Percentiles rank a stretch among this genome's conserved stretches.
These are phyloP conservation scores for Syngnathus acus DNA, from an alignment of 2,797 vertebrate genomes.

Conservation along the genomic window DNA sequence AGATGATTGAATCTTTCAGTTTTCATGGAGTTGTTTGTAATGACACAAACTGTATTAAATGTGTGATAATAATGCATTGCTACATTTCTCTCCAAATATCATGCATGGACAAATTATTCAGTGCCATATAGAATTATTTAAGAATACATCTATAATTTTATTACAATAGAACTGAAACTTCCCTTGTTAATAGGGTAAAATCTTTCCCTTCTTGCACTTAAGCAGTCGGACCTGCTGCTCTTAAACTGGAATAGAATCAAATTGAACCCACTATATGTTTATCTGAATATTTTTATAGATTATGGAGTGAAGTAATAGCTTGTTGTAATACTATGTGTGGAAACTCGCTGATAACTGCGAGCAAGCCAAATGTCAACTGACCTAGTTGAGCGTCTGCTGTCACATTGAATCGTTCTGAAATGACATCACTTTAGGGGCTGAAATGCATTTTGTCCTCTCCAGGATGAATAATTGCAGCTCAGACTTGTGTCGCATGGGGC, in stretches of 20 bases:
- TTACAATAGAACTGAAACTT: neutral
- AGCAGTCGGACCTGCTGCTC: neutral
- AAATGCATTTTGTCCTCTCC: conserved; percentile 14
- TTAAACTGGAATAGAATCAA: neutral
- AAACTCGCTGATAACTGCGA: conserved; percentile 3
- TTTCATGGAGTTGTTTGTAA: neutral
- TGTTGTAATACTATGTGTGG: neutral
- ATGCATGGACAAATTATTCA: no score
- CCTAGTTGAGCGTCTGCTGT: conserved; percentile 29
- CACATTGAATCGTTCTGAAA: conserved; percentile 14
- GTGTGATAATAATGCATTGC: neutral
- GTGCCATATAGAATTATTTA: neutral
- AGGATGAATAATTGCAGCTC: conserved; percentile 22
- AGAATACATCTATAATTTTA: neutral
- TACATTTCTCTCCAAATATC: no score
- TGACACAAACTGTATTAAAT: neutral
- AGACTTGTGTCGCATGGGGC: conserved; percentile 15
- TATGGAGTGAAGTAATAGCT: neutral
- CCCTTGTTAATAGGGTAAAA: neutral
- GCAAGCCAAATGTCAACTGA: conserved; percentile 16
- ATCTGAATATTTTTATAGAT: neutral
- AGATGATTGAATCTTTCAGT: neutral
- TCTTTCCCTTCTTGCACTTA: no score
- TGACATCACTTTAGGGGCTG: conserved; percentile 19
- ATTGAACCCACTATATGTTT: neutral